Evolutionary conservation across 2,113 vertebrate genomes (phyloP).

Genomic region (Hucho hucho): DNA sequence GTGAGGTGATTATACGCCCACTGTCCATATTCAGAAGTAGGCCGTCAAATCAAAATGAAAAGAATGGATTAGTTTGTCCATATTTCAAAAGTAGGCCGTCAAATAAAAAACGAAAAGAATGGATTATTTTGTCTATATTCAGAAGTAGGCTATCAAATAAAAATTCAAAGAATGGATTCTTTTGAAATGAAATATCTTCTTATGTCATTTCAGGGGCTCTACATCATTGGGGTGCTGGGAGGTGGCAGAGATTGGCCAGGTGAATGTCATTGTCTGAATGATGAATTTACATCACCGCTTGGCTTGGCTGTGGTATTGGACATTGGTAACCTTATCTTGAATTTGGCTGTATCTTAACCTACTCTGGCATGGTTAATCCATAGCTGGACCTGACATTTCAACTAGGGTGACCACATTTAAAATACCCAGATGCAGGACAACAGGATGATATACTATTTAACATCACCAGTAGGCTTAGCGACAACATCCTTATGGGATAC

Average conservation of each 20-base stretch:
- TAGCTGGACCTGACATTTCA: too few species aligned
- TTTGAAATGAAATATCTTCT: background rate
- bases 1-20: slow-evolving; percentile 9
- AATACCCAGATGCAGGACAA: too few species aligned
- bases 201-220: background rate
- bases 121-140: too few species aligned
- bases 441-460: too few species aligned
- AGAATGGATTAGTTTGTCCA: background rate
- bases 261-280: slow-evolving; percentile 8
- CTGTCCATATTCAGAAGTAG: too few species aligned
- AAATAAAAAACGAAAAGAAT: too few species aligned
- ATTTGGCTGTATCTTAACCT: too few species aligned
- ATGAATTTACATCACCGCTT: slow-evolving; percentile 5
- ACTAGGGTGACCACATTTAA: too few species aligned
- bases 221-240: background rate
- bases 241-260: background rate
- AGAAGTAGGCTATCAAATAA: background rate
- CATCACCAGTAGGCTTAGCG: too few species aligned
- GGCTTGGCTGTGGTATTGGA: slow-evolving; percentile 9
- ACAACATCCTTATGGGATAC: too few species aligned
- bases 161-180: slow-evolving; percentile 10
- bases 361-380: too few species aligned
- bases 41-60: background rate
- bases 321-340: background rate
- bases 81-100: too few species aligned